Evolutionary conservation across 2,797 vertebrate genomes (phyloP), one percentile per base, ranked within the genome.

Genomic region (Manis crassicaudata): DNA sequence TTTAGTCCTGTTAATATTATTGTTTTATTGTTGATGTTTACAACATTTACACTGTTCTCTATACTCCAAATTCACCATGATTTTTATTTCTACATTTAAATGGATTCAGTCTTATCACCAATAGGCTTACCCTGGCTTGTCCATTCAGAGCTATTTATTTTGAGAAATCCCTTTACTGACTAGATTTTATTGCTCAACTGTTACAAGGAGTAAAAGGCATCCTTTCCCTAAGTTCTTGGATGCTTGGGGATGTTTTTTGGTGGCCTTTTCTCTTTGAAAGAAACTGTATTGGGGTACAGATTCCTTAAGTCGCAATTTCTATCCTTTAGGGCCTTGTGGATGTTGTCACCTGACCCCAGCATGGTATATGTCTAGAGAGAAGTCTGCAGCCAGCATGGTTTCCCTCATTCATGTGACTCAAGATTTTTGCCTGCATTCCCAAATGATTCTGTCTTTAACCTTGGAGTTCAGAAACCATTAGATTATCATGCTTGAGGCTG

Each of bases 71-170:
- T 52, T 68, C 40, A 23, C 32, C 40, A 72, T 68, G 67, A 77
- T 58, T 63, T 82, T 76, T 50, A n/a, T 76, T 92, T 92, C 46
- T 94, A 20, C 60, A 32, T 92, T 75, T 79, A 90, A 94, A 60
- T 43, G 17, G 37, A 27, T 35, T 91, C 11, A 9, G 10, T 58
- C 11, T 77, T 16, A 43, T 11, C 2, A 13, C 29, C 14, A 32
- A 2, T 35, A 3, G 52, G 11, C 50, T 82, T 52, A 13, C 16
- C 8, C 23, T 56, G 63, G 67, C 23, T 58, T 63, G 80, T 65
- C 43, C 73, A 37, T 43, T 54, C 73, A 86, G 20, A 50, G 10
- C 62, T 73, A 5, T 50, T 90, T 81, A 79, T 82, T 52, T 83
- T 91, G 73, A 67, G 86, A 84, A 94, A 76, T 40, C 29, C n/a